Percentiles rank a stretch among this genome's conserved stretches.
Evolutionary conservation across 2,797 vertebrate species (phyloP).

Genomic region (Microhierax caerulescens): DNA sequence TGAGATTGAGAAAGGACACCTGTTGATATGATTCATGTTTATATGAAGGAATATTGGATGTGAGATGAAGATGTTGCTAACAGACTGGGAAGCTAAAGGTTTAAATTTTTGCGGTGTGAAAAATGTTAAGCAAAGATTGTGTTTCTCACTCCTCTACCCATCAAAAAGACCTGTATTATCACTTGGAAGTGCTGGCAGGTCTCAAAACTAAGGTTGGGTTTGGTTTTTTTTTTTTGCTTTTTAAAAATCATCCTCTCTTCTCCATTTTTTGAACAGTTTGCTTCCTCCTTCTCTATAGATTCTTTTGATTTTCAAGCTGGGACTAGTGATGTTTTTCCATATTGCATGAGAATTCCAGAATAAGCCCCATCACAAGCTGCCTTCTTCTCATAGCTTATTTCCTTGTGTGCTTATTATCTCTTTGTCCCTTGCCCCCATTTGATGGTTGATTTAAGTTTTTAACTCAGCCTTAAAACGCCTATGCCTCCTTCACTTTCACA

Average conservation of each 20-base stretch:
- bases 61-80: background rate
- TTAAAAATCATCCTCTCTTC: background rate
- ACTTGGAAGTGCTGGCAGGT: background rate
- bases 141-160: background rate
- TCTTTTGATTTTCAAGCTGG: background rate
- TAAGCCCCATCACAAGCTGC: background rate
- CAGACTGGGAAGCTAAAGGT: background rate
- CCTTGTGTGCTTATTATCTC: background rate
- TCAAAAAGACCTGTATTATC: background rate
- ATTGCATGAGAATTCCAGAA: background rate
- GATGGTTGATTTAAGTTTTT: constrained; percentile 11
- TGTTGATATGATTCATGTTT: background rate
- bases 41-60: background rate
- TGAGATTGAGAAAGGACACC: background rate
- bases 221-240: background rate
- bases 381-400: background rate
- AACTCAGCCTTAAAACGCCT: background rate
- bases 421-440: background rate
- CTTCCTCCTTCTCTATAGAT: background rate
- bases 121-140: background rate
- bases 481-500: background rate
- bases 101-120: background rate
- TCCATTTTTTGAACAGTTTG: background rate
- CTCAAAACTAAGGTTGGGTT: background rate
- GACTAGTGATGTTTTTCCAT: background rate